Percentiles rank a stretch among this genome's conserved stretches.
These are phyloP conservation scores for Esox niger DNA, from an alignment of 2,113 vertebrate genomes.

Conservation along the genomic window DNA sequence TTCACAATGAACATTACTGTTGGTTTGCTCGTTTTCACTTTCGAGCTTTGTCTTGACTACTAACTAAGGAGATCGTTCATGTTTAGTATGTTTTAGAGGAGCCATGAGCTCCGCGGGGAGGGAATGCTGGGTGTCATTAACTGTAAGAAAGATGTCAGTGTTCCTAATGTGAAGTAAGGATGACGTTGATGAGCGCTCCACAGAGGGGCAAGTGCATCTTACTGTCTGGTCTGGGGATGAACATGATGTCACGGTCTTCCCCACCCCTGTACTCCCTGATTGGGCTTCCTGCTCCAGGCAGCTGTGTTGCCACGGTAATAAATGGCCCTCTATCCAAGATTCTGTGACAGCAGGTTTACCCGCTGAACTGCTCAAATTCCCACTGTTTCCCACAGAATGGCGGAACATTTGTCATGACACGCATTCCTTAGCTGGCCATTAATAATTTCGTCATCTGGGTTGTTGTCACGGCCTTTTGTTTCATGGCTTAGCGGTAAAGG, in stretches of 20 bases:
- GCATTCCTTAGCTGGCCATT: constrained; percentile 57
- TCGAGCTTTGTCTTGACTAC: too few relatives aligned
- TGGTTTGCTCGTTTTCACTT: too few relatives aligned
- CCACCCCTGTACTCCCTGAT: background rate
- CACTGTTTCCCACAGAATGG: constrained; percentile 60
- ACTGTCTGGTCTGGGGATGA: constrained; percentile 31
- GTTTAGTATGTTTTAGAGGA: too few relatives aligned
- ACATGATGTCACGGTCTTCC: constrained; percentile 32
- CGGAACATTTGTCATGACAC: constrained; percentile 61
- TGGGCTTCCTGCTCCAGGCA: constrained; percentile 45
- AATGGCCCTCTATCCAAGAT: constrained; percentile 43
- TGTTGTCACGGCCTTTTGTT: constrained; percentile 55
- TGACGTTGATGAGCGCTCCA: constrained; percentile 2
- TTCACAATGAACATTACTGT: too few relatives aligned
- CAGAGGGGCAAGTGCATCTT: constrained; percentile 3
- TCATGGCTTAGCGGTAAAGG: constrained; percentile 49
- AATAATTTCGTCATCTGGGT: constrained; percentile 61
- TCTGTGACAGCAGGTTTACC: constrained; percentile 58
- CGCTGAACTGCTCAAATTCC: constrained; percentile 59
- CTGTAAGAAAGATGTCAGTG: constrained; percentile 6
- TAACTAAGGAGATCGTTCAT: too few relatives aligned
- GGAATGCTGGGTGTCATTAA: background rate
- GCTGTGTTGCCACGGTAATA: constrained; percentile 61
- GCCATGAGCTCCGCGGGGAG: background rate
- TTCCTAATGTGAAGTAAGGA: background rate